phyloP scores from a whole-genome alignment of 2,113 vertebrate species.

The Furnarius figulus region DNA sequence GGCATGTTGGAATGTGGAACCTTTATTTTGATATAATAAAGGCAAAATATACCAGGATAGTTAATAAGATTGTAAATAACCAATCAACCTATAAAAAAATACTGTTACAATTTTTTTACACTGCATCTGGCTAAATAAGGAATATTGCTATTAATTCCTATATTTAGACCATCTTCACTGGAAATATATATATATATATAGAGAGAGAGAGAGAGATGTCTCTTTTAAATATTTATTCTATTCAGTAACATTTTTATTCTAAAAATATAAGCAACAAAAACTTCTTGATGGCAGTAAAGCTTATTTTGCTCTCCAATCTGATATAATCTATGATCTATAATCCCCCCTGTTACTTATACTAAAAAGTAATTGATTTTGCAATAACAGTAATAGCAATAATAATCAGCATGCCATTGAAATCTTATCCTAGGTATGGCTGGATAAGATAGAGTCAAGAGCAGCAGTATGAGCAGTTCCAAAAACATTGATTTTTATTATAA shows the following conservation, averaged over 20 bases:
- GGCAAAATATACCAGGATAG: not conserved
- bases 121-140: not conserved
- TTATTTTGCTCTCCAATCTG: not conserved
- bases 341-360: not conserved
- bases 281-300: not conserved
- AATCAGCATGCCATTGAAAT: not conserved
- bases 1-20: not conserved
- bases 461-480: not conserved
- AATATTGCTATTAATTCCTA: not conserved
- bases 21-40: not conserved
- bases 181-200: not conserved
- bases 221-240: not conserved
- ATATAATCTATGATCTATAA: not conserved
- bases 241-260: not conserved
- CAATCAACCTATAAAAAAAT: not conserved
- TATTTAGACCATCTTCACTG: not conserved
- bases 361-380: not conserved
- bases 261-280: not conserved
- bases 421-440: not conserved
- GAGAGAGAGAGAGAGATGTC: accelerated
- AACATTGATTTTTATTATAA: not conserved
- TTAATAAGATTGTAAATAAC: not conserved
- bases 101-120: not conserved
- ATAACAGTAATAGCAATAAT: not conserved
- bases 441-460: not conserved